Percentiles rank a stretch among this genome's conserved stretches.
phyloP scores from a whole-genome alignment of 2,797 vertebrate genomes.

The Gorsachius magnificus region DNA sequence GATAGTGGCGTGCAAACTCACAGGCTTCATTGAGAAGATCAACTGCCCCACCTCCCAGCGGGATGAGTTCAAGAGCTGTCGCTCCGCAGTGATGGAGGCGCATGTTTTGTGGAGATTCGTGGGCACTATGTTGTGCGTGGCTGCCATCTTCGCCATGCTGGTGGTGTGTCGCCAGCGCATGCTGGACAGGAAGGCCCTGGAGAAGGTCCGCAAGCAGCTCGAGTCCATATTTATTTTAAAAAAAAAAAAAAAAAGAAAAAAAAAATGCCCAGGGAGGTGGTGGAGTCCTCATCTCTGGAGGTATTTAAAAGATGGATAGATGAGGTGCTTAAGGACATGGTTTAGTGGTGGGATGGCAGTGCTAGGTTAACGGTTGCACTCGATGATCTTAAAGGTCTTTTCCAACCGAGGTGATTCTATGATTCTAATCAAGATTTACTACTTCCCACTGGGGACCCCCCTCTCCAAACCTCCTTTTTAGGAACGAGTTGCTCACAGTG shows the following conservation, averaged over 20 bases:
- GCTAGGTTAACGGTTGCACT: too few species aligned
- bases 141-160: conserved; percentile 77
- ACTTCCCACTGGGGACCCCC: neutral
- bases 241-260: too few species aligned
- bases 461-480: neutral
- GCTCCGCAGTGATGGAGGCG: conserved; percentile 85
- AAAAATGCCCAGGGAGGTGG: too few species aligned
- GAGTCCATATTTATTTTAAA: too few species aligned
- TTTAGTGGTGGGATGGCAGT: too few species aligned
- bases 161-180: conserved; percentile 86
- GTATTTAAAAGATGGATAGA: too few species aligned
- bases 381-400: too few species aligned
- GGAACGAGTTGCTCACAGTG: neutral
- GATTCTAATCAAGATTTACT: neutral
- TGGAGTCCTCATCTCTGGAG: too few species aligned
- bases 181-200: conserved; percentile 89
- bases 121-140: conserved; percentile 79
- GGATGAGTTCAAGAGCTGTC: conserved; percentile 89
- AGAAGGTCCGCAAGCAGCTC: conserved; percentile 94
- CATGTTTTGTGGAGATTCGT: conserved; percentile 91
- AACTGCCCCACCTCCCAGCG: conserved; percentile 82
- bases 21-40: conserved; percentile 88
- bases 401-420: too few species aligned
- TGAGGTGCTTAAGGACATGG: too few species aligned
- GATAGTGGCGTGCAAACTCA: conserved; percentile 74